These are phyloP conservation scores for Lasius platythorax DNA, from an alignment of 2,888 invertebrate genomes.

Conservation along the genomic window DNA sequence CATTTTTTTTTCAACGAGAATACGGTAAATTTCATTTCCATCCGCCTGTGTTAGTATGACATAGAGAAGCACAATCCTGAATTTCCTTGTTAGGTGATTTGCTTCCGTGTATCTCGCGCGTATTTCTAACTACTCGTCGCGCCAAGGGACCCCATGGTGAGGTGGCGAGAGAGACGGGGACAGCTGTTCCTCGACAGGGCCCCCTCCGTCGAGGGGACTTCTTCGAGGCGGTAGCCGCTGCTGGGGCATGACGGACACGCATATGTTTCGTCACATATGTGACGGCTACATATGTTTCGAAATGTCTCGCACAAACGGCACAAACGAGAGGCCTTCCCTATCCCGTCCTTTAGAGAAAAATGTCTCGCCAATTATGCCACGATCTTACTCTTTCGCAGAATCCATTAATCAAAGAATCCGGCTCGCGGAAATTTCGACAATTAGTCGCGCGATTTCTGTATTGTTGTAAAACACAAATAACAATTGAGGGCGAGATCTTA, in stretches of 20 bases:
- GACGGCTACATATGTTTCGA: slow-evolving; percentile 49
- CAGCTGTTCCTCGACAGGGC: slow-evolving; percentile 70
- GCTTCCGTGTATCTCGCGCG: slow-evolving; percentile 40
- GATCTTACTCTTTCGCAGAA: not conserved
- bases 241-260: slow-evolving; percentile 59
- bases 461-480: not conserved
- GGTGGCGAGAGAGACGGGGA: slow-evolving; percentile 62
- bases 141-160: slow-evolving; percentile 67
- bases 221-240: slow-evolving; percentile 66
- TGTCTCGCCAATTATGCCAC: slow-evolving; percentile 4
- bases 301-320: slow-evolving; percentile 38
- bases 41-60: not conserved
- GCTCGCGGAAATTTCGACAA: not conserved
- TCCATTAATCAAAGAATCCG: not conserved
- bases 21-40: not conserved
- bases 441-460: not conserved
- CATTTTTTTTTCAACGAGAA: not conserved
- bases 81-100: slow-evolving; percentile 4
- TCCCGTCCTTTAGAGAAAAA: slow-evolving; percentile 1
- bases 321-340: slow-evolving; percentile 23
- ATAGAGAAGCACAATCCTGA: not conserved
- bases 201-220: slow-evolving; percentile 63
- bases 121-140: slow-evolving; percentile 22
- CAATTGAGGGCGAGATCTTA: not conserved
- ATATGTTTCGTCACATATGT: slow-evolving; percentile 61